Conservation (phyloP, 2,113 vertebrate genomes). For the Hippocampus barbouri region DNA sequence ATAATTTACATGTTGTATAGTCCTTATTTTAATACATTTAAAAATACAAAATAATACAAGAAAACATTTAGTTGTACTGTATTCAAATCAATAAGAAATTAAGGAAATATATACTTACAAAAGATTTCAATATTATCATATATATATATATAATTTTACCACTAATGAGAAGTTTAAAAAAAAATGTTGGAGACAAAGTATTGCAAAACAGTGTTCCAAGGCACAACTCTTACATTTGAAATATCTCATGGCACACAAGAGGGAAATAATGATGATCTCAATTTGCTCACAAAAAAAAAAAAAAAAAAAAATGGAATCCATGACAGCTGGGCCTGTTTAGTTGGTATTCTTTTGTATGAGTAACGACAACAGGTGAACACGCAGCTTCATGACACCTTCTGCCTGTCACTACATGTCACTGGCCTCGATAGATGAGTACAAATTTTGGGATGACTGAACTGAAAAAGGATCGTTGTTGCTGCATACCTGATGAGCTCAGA, state of each 20-base stretch:
- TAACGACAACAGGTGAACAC: too few species aligned
- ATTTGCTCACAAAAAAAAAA: too few species aligned
- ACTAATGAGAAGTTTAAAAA: not conserved
- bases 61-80: not conserved
- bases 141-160: not conserved
- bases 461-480: too few species aligned
- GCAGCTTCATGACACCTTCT: too few species aligned
- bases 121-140: not conserved
- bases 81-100: not conserved
- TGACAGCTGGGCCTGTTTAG: too few species aligned
- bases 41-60: not conserved
- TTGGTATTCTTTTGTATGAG: too few species aligned
- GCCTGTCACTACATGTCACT: too few species aligned
- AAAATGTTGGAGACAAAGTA: not conserved
- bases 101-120: not conserved
- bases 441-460: too few species aligned
- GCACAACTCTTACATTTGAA: not conserved
- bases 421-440: too few species aligned
- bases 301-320: too few species aligned
- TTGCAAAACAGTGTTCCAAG: not conserved
- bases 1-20: not conserved
- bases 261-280: too few species aligned
- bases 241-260: not conserved
- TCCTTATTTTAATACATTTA: not conserved
- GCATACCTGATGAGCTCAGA: not conserved